Conservation (phyloP, 2,797 vertebrate genomes). For the Cercopithecus diana region DNA sequence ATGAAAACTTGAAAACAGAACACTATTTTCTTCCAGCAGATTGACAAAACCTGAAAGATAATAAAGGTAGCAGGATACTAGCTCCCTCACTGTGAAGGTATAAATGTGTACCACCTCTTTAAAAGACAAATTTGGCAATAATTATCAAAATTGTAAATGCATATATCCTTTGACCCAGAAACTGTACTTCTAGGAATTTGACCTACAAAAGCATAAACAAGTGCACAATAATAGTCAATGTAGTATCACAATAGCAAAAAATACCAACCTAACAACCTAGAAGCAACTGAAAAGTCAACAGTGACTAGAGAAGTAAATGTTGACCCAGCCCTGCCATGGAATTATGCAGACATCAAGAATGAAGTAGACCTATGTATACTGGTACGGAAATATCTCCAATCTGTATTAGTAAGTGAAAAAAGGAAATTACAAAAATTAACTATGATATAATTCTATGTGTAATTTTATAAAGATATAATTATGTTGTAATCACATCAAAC, state of each 20-base stretch:
- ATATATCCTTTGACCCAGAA: background rate
- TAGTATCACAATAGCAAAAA: background rate
- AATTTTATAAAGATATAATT: conserved; percentile 14
- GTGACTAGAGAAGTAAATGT: background rate
- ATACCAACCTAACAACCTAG: background rate
- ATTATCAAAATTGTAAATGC: background rate
- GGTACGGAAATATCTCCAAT: background rate
- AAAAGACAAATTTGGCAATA: background rate
- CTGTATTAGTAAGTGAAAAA: background rate
- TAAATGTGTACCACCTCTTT: background rate
- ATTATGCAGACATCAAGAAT: background rate
- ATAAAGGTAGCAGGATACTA: background rate
- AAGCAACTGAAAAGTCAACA: background rate
- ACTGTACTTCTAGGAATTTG: conserved; percentile 8
- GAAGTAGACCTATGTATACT: background rate
- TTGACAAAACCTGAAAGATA: background rate
- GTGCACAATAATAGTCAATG: background rate
- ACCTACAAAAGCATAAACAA: background rate
- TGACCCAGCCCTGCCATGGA: background rate
- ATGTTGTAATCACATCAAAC: background rate
- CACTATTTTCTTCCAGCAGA: background rate
- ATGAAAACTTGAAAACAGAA: background rate
- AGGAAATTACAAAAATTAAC: background rate
- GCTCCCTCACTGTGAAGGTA: background rate
- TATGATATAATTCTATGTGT: background rate